Percentiles rank a stretch among this genome's conserved stretches.
Conservation (phyloP, 2,888 invertebrate genomes). For the Octodonta nipae region DNA sequence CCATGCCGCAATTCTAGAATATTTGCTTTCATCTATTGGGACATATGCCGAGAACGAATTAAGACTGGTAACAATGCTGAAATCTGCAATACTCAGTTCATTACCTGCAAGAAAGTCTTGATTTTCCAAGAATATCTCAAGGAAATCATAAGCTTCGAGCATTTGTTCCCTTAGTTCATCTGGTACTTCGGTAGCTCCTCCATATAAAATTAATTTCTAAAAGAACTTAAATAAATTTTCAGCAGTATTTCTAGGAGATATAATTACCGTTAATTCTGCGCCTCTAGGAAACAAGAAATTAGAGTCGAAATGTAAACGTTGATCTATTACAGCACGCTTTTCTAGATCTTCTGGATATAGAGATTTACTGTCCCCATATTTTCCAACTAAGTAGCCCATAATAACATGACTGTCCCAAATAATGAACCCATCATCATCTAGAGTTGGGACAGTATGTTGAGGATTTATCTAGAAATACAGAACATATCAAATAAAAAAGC, state of each 20-base stretch:
- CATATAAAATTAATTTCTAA: constrained; percentile 16
- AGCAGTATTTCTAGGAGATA: too few relatives aligned
- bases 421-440: constrained; percentile 43
- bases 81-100: constrained; percentile 18
- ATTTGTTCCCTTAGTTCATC: constrained; percentile 6
- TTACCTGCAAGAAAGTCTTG: constrained; percentile 19
- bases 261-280: too few relatives aligned
- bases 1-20: constrained; percentile 26
- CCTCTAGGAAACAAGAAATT: constrained; percentile 36
- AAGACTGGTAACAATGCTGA: constrained; percentile 4
- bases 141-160: constrained; percentile 1
- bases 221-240: too few relatives aligned
- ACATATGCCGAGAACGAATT: constrained; percentile 1
- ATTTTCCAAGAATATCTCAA: constrained; percentile 8
- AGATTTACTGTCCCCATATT: constrained; percentile 40
- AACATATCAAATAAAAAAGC: neutral
- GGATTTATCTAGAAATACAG: constrained; percentile 40
- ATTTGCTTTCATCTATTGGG: constrained; percentile 15
- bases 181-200: constrained; percentile 9
- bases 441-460: constrained; percentile 43
- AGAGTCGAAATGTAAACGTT: constrained; percentile 40
- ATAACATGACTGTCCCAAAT: constrained; percentile 40
- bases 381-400: constrained; percentile 38
- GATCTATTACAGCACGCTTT: constrained; percentile 39
- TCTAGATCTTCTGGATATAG: constrained; percentile 43